Evolutionary conservation across 2,797 vertebrate species (phyloP).

Genomic region (Glyptemys insculpta): DNA sequence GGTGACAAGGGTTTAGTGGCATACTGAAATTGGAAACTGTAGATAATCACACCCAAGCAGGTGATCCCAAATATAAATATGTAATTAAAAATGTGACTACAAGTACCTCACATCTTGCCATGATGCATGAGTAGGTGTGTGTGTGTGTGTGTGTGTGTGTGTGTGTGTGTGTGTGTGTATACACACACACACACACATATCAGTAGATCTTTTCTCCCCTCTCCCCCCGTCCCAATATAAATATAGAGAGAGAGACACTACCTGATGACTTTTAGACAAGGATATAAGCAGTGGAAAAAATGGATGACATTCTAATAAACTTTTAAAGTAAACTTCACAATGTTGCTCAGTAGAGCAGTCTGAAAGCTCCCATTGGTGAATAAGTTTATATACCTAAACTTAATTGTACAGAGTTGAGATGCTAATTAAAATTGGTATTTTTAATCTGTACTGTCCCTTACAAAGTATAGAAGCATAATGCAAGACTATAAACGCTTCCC

Average conservation of each 20-base stretch:
- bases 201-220: background rate
- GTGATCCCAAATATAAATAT: background rate
- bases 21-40: background rate
- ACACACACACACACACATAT: too few species aligned
- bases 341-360: background rate
- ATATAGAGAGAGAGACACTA: too few species aligned
- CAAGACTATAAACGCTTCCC: background rate
- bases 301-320: background rate
- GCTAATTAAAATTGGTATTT: background rate
- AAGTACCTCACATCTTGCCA: background rate
- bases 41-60: background rate
- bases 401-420: background rate
- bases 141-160: too few species aligned
- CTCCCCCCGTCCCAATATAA: too few species aligned
- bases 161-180: too few species aligned
- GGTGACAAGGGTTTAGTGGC: background rate
- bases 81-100: background rate
- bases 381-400: background rate
- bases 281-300: background rate
- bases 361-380: background rate
- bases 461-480: background rate
- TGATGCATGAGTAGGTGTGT: background rate
- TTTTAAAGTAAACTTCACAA: background rate
- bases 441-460: background rate
- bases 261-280: background rate